A percentile compares a stretch with the other conserved stretches of the same genome.
phyloP scores from a whole-genome alignment of 2,888 invertebrate genomes.

The Drosophila prolongata region DNA sequence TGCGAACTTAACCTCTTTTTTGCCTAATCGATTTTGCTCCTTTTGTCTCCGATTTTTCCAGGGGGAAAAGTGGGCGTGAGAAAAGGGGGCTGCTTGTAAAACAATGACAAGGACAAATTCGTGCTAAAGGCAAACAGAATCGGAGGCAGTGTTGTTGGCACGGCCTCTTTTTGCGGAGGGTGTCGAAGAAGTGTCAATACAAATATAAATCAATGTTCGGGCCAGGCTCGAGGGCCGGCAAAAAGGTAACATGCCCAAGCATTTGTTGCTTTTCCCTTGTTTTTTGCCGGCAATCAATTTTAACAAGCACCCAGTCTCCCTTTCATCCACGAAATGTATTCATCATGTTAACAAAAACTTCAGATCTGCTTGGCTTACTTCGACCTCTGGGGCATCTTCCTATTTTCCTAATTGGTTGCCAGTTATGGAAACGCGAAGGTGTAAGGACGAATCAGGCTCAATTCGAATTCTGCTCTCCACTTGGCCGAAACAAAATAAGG shows the following conservation, averaged over 20 bases:
- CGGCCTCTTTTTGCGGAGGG: not conserved
- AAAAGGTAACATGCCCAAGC: constrained; percentile 58
- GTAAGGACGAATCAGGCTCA: not conserved
- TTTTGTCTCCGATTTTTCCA: constrained; percentile 21
- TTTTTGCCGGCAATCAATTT: constrained; percentile 64
- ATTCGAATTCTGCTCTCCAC: not conserved
- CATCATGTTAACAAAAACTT: constrained; percentile 41
- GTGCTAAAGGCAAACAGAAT: constrained; percentile 48
- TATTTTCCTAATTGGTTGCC: constrained; percentile 43
- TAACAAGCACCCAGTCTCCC: constrained; percentile 54
- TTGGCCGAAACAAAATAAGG: not conserved
- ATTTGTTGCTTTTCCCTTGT: constrained; percentile 23
- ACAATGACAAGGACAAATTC: constrained; percentile 76
- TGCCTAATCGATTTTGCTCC: constrained; percentile 1
- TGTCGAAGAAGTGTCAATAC: constrained; percentile 67
- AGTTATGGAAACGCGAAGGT: constrained; percentile 10
- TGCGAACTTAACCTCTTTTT: not conserved
- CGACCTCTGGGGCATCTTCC: constrained; percentile 15
- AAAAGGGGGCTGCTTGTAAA: constrained; percentile 53
- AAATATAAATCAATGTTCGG: constrained; percentile 73
- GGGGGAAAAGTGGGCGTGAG: not conserved
- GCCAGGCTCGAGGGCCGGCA: constrained; percentile 24
- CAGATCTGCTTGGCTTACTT: constrained; percentile 13
- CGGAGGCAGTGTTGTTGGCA: not conserved
- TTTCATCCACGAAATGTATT: constrained; percentile 23